These are phyloP conservation scores for Troglohyphantes excavatus DNA, from an alignment of 2,888 invertebrate genomes.

Conservation along the genomic window DNA sequence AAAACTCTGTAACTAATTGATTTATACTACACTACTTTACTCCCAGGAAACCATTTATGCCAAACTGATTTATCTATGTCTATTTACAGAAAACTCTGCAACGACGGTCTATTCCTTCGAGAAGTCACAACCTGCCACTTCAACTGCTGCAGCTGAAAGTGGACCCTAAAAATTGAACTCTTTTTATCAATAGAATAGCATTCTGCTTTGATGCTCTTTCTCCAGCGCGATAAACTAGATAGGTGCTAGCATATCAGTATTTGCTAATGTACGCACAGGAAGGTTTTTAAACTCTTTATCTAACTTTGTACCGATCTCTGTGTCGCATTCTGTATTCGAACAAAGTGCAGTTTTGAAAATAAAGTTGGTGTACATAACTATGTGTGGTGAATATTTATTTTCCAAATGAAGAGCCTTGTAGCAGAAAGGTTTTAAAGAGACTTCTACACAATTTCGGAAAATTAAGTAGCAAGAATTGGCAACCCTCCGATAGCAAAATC, in stretches of 20 bases:
- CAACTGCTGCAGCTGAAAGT: neutral
- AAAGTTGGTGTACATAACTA: neutral
- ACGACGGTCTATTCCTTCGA: constrained; percentile 18
- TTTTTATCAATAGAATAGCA: no score
- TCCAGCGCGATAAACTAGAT: neutral
- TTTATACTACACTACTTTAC: no score
- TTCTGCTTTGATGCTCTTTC: neutral
- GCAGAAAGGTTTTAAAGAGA: no score
- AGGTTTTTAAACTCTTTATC: neutral
- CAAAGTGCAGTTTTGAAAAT: constrained; percentile 2
- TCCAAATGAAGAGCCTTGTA: no score
- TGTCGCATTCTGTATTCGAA: neutral
- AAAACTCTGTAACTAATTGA: no score
- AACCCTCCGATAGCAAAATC: no score
- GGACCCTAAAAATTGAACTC: neutral
- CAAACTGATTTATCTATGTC: no score
- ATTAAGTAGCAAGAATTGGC: no score
- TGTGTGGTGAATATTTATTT: neutral
- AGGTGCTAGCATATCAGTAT: constrained; percentile 27
- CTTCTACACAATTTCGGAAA: no score
- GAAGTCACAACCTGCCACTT: neutral
- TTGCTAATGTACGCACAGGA: constrained; percentile 30
- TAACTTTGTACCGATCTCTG: neutral
- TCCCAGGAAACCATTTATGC: no score
- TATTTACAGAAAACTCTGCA: constrained; percentile 33